Conservation (phyloP, 2,888 invertebrate genomes). For the Polylopha cassiicola region DNA sequence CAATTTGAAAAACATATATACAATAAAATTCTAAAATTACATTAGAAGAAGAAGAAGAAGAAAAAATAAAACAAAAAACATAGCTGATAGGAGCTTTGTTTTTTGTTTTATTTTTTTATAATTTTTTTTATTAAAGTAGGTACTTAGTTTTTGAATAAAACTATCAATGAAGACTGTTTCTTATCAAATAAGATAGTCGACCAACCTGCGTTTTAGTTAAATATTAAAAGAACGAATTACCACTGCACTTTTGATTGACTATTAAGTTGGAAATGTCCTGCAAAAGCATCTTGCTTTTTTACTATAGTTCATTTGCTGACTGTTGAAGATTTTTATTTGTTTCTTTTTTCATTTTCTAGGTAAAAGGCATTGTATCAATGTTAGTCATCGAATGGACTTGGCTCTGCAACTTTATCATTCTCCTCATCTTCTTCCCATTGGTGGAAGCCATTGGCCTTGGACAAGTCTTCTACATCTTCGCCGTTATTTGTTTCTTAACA, state of each 20-base stretch:
- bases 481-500: constrained; percentile 24
- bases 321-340: background rate
- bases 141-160: too few relatives aligned
- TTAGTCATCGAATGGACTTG: constrained; percentile 29
- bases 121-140: too few relatives aligned
- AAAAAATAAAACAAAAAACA: too few relatives aligned
- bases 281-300: background rate
- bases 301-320: background rate
- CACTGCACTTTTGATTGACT: constrained; percentile 27
- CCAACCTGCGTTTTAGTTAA: constrained; percentile 12
- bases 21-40: background rate
- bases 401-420: constrained; percentile 28
- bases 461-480: constrained; percentile 33
- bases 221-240: constrained; percentile 27
- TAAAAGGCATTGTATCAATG: constrained; percentile 30
- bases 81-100: too few relatives aligned
- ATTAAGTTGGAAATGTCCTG: constrained; percentile 27
- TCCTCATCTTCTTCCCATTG: constrained; percentile 32
- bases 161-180: too few relatives aligned
- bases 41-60: too few relatives aligned
- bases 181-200: too few relatives aligned
- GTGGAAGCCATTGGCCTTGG: constrained; percentile 28
- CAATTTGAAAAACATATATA: background rate
- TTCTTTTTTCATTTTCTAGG: constrained; percentile 23
- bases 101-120: too few relatives aligned